Evolutionary conservation across 2,113 vertebrate genomes (phyloP).

Genomic region (Stegostoma tigrinum): DNA sequence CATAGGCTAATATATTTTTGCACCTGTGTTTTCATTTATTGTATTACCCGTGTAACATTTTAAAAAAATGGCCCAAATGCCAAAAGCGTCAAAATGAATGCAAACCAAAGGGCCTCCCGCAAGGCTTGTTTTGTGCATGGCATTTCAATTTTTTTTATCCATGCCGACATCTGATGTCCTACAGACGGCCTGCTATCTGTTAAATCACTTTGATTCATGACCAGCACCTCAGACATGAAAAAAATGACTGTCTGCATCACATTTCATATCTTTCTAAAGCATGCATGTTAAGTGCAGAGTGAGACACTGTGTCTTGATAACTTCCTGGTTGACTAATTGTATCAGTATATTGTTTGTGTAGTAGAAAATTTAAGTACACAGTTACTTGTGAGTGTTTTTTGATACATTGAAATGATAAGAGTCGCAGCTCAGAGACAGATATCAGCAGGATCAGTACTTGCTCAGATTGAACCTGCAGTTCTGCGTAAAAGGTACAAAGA

Average conservation of each 20-base stretch:
- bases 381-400: conserved; percentile 49
- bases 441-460: conserved; percentile 46
- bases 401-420: conserved; percentile 51
- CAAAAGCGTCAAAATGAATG: neutral
- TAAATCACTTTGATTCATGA: conserved; percentile 41
- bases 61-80: neutral
- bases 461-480: conserved; percentile 41
- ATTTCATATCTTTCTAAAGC: conserved; percentile 38
- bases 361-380: conserved; percentile 53
- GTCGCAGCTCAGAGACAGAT: conserved; percentile 44
- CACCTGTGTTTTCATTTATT: neutral
- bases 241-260: conserved; percentile 42
- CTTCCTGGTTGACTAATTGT: conserved; percentile 58
- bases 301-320: conserved; percentile 52
- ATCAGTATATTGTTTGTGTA: conserved; percentile 53
- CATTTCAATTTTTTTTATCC: conserved; percentile 42
- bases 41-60: neutral
- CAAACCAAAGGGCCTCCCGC: neutral
- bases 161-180: conserved; percentile 40
- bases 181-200: conserved; percentile 47
- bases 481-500: conserved; percentile 27
- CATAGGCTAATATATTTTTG: neutral
- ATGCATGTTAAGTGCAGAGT: conserved; percentile 41
- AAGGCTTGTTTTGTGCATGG: neutral
- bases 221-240: conserved; percentile 43